Base-by-base conservation (phyloP, 1,140 invertebrate species). In the Aphidius gifuensis region DNA sequence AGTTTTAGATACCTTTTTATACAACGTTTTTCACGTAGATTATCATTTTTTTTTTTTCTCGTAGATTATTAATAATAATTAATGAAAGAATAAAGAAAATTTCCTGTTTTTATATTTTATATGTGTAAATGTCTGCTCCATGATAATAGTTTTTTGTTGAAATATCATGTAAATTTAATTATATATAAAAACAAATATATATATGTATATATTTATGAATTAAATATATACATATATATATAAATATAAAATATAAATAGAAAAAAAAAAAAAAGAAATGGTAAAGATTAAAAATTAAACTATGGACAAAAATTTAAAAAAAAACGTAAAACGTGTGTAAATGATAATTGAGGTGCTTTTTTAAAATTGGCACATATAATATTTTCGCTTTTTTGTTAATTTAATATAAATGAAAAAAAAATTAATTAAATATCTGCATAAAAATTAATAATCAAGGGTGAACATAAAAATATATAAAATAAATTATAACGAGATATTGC, bases 161-260 rank as follows among this genome's bases (percentile, higher is more conserved):
- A 61, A 79, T 77, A 78, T 78, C 74, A 75, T 77, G 77, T 77
- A 79, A 76, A 79, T 78, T 79, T 75, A 76, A 69, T 70, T 7
- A 44, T 53, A 9, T 38, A 38, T 53, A 53, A 53, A 32, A 32
- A 32, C 4, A 32, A 32, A 32, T 32, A 32, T 32, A 32, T 32
- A 32, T 32, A 32, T 32, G 23, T 32, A 32, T 53, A 38, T 39
- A 53, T 38, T 53, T 38, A 39, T 11, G 16, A 16, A 39, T 39
- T 9, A 53, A 53, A 66, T 69, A 64, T 70, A 74, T 69, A 69
- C 69, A 73, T 68, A 71, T 74, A 69, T 67, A 66, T 62, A 69
- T 62, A 69, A 69, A 65, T 69, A 73, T 68, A 64, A 67, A 69
- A 47, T 58, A 46, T 58, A 58, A 48, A 43, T 6, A 57, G 44